A percentile compares a stretch with the other conserved stretches of the same genome.
Conservation (phyloP, 30 jellyfish, hydroid and myxozoan genomes). For the Euphysa ruthae region DNA sequence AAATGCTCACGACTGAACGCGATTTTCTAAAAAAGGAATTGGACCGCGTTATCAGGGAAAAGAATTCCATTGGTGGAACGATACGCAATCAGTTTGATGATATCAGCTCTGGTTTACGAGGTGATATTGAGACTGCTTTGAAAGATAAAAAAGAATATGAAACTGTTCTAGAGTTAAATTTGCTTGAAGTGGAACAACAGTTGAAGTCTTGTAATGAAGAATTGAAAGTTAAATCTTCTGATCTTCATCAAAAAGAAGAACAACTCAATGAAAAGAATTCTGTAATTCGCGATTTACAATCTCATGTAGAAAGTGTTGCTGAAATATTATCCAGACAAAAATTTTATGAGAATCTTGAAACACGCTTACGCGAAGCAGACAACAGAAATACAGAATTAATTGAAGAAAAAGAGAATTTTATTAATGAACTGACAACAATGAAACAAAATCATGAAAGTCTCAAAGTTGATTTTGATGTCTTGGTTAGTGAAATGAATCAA, state of each 20-base stretch:
- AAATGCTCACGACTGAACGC: slow-evolving; percentile 30
- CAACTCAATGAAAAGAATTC: slow-evolving; percentile 29
- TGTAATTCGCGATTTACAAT: slow-evolving; percentile 43
- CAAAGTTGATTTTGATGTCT: slow-evolving; percentile 29
- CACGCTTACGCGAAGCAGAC: slow-evolving; percentile 42
- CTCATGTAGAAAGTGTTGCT: slow-evolving; percentile 66
- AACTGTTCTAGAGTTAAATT: slow-evolving; percentile 49
- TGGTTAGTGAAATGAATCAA: slow-evolving; percentile 41
- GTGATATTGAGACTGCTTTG: slow-evolving; percentile 68
- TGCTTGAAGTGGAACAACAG: slow-evolving; percentile 52
- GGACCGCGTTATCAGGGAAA: slow-evolving; percentile 52
- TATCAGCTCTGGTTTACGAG: slow-evolving; percentile 81
- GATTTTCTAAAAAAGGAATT: slow-evolving; percentile 58
- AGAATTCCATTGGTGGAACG: slow-evolving; percentile 57
- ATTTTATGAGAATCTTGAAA: slow-evolving; percentile 56
- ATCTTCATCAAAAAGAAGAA: slow-evolving; percentile 10
- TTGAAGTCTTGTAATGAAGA: slow-evolving; percentile 35
- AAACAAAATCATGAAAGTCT: slow-evolving; percentile 17
- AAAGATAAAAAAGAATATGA: slow-evolving; percentile 49
- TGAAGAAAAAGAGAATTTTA: slow-evolving; percentile 20
- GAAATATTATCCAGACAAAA: slow-evolving; percentile 54
- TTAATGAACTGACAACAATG: slow-evolving; percentile 3
- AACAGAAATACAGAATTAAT: background rate
- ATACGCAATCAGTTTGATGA: slow-evolving; percentile 44
- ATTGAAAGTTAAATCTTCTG: background rate